Evolutionary conservation across 2,113 vertebrate species (phyloP).

Genomic region (Megaceryle maxima): DNA sequence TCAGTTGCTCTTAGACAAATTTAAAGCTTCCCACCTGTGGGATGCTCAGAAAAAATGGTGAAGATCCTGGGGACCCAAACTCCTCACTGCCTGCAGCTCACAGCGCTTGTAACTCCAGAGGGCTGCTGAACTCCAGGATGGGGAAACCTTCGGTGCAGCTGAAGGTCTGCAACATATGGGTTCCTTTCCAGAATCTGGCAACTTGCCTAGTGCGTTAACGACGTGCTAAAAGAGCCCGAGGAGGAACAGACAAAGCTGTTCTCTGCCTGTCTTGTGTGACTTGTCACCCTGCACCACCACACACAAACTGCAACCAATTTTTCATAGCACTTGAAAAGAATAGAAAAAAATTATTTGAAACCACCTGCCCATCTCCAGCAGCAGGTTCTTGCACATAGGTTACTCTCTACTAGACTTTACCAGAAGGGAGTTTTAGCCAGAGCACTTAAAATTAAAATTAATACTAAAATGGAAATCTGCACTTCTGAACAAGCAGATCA

Average conservation of each 20-base stretch:
- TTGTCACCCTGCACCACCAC: not conserved
- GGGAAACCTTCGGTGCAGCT: not conserved
- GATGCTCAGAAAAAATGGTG: not conserved
- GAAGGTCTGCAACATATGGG: not conserved
- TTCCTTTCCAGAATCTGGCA: not conserved
- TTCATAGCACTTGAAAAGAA: not conserved
- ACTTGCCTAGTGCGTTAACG: not conserved
- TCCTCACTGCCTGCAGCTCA: not conserved
- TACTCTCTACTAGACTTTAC: not conserved
- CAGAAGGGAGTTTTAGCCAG: not conserved
- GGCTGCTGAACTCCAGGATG: not conserved
- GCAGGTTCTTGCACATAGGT: accelerated
- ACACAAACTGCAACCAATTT: not conserved
- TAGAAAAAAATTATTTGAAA: not conserved
- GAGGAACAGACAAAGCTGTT: not conserved
- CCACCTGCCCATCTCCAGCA: not conserved
- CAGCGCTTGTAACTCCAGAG: not conserved
- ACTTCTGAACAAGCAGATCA: not conserved
- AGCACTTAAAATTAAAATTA: not conserved
- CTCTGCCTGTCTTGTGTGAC: not conserved
- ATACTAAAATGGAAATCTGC: not conserved
- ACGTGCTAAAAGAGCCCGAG: not conserved
- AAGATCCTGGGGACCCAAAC: not conserved
- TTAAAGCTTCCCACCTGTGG: not conserved
- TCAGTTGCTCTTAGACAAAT: not conserved